phyloP scores from a whole-genome alignment of 2,888 invertebrate species.

The Physocephala rufipes region DNA sequence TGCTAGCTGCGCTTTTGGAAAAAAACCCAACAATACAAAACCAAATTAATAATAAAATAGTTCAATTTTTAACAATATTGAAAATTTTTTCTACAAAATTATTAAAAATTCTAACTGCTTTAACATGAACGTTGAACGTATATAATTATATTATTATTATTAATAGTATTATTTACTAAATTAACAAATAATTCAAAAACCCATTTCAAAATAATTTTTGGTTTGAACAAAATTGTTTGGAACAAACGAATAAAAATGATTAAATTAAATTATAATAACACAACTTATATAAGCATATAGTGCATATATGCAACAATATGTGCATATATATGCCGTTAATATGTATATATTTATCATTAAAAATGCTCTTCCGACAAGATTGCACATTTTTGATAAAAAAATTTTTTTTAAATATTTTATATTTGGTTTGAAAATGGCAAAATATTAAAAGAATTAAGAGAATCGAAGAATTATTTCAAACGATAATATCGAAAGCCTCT shows the following conservation, averaged over 20 bases:
- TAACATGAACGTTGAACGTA: slow-evolving; percentile 25
- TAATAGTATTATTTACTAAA: slow-evolving; percentile 10
- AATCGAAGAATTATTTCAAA: no score
- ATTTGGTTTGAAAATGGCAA: slow-evolving; percentile 15
- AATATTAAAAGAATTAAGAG: slow-evolving; percentile 19
- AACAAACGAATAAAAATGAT: neutral
- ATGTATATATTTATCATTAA: slow-evolving; percentile 12
- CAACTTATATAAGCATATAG: slow-evolving; percentile 28
- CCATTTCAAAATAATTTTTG: slow-evolving; percentile 19
- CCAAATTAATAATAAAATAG: slow-evolving; percentile 13
- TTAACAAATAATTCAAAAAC: slow-evolving; percentile 23
- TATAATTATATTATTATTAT: neutral
- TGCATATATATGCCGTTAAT: slow-evolving; percentile 12
- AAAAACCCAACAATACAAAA: no score
- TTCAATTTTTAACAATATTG: slow-evolving; percentile 16
- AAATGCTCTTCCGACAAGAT: slow-evolving; percentile 28
- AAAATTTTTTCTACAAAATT: neutral
- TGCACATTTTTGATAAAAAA: slow-evolving; percentile 31
- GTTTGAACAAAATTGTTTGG: no score
- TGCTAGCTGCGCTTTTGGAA: no score
- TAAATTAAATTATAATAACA: slow-evolving; percentile 29
- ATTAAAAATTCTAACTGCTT: neutral
- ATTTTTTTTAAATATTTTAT: slow-evolving; percentile 22
- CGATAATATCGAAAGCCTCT: no score
- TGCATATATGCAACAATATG: neutral